These are phyloP conservation scores for Lycaena phlaeas DNA, from an alignment of 2,888 invertebrate species.

Conservation along the genomic window DNA sequence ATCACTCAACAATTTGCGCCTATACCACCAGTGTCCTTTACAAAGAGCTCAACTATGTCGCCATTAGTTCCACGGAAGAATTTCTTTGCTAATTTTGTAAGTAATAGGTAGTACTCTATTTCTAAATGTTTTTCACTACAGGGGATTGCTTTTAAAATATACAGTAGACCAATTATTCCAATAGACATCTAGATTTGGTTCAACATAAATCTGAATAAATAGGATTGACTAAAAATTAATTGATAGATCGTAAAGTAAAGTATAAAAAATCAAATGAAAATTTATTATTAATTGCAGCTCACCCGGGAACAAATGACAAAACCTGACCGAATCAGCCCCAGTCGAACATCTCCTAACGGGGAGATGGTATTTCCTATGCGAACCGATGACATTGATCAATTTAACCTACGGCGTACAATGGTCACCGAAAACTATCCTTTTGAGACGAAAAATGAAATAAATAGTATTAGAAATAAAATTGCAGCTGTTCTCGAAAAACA, in stretches of 20 bases:
- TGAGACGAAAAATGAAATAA: not conserved
- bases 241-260: no score
- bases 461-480: not conserved
- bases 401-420: not conserved
- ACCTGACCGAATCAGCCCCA: no score
- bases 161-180: no score
- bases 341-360: conserved; percentile 26
- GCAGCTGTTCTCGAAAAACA: conserved; percentile 11
- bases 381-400: conserved; percentile 20
- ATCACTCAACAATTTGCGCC: conserved; percentile 46
- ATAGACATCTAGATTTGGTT: no score
- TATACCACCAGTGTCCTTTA: conserved; percentile 47
- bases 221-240: no score
- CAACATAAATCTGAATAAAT: no score
- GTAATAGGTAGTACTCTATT: no score
- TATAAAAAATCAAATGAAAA: no score
- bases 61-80: conserved; percentile 34
- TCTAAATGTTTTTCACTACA: no score
- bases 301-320: no score
- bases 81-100: conserved; percentile 34
- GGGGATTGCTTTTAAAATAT: no score
- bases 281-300: no score
- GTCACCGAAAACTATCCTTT: not conserved
- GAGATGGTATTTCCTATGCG: conserved; percentile 28
- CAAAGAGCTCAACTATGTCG: conserved; percentile 26